These are phyloP conservation scores for Ceryle rudis DNA, from an alignment of 2,797 vertebrate species.

Conservation along the genomic window DNA sequence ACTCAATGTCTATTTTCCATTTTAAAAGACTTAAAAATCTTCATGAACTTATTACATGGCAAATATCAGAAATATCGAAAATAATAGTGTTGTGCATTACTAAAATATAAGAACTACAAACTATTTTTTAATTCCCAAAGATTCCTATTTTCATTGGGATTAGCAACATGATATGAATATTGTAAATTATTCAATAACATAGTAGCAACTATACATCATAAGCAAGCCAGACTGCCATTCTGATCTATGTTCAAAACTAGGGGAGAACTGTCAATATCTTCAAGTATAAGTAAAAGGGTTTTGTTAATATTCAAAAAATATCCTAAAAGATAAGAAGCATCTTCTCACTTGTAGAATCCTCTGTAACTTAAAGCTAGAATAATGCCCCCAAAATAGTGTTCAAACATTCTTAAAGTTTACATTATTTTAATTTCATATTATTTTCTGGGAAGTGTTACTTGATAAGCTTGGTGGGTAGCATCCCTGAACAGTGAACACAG, in stretches of 20 bases:
- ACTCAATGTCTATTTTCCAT: not conserved
- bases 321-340: not conserved
- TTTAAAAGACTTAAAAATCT: not conserved
- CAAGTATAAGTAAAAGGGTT: not conserved
- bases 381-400: not conserved
- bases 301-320: too few species aligned
- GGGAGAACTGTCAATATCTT: not conserved
- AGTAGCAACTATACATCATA: not conserved
- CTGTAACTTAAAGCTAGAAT: not conserved
- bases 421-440: not conserved
- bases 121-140: not conserved
- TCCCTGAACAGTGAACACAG: not conserved
- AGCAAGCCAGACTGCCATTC: not conserved
- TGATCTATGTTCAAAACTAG: not conserved
- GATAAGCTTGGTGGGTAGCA: not conserved
- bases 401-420: not conserved
- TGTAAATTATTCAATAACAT: not conserved
- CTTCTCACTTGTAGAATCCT: not conserved
- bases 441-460: not conserved
- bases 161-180: not conserved
- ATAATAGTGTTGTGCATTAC: too few species aligned
- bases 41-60: not conserved
- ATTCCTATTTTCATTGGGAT: not conserved
- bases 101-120: not conserved
- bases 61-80: not conserved